phyloP scores from a whole-genome alignment of 2,797 vertebrate genomes.

The Lindbergichthys nudifrons region DNA sequence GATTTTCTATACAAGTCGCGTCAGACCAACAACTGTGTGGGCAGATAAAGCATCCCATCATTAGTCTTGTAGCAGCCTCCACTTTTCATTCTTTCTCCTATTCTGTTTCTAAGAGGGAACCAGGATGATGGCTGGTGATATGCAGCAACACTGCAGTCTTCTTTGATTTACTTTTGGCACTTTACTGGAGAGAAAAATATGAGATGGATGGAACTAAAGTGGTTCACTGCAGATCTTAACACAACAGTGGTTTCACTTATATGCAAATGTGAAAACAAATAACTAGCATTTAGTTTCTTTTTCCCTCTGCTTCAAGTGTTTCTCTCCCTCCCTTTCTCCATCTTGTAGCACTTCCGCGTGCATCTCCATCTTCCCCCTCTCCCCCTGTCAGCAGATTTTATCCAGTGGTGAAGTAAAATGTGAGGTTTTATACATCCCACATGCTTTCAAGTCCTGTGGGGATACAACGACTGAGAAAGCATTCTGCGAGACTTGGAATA shows the following conservation, averaged over 20 bases:
- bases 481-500: slow-evolving; percentile 4
- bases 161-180: slow-evolving; percentile 30
- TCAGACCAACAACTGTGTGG: slow-evolving; percentile 41
- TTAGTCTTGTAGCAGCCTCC: slow-evolving; percentile 32
- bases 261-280: slow-evolving; percentile 43
- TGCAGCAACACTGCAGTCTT: slow-evolving; percentile 28
- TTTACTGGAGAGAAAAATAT: slow-evolving; percentile 23
- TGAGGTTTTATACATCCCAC: slow-evolving; percentile 40
- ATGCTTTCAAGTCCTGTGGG: slow-evolving; percentile 14
- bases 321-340: slow-evolving; percentile 9
- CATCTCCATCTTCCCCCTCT: slow-evolving; percentile 6
- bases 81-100: slow-evolving; percentile 5
- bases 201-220: slow-evolving; percentile 18
- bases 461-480: slow-evolving; percentile 4
- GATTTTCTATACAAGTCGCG: slow-evolving; percentile 36
- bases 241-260: slow-evolving; percentile 25
- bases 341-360: slow-evolving; percentile 8
- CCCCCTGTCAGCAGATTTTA: slow-evolving; percentile 43
- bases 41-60: slow-evolving; percentile 50
- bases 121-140: slow-evolving; percentile 27
- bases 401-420: slow-evolving; percentile 39
- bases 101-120: slow-evolving; percentile 4
- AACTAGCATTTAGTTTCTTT: slow-evolving; percentile 35
- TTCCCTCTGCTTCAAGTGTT: slow-evolving; percentile 15
- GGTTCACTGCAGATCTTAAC: slow-evolving; percentile 33